Evolutionary conservation across 2,888 invertebrate species (phyloP).

Genomic region (Asteroscopus sphinx): DNA sequence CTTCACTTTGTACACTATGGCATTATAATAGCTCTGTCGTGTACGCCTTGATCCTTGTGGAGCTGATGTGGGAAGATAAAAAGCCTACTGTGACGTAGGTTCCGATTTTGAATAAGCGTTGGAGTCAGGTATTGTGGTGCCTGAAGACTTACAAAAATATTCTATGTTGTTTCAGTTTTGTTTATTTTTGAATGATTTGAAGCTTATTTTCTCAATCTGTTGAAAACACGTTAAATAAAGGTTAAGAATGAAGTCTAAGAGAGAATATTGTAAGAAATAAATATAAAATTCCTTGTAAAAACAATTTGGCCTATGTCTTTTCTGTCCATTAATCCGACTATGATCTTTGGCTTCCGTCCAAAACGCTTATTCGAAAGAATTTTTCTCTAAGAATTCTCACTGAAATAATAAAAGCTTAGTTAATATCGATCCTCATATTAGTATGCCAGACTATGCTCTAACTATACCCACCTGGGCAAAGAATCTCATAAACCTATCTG

Average conservation of each 20-base stretch:
- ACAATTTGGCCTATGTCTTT: slow-evolving; percentile 59
- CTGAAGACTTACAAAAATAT: background rate
- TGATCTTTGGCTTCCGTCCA: slow-evolving; percentile 66
- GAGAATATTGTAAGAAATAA: slow-evolving; percentile 9
- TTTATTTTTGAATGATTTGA: no score
- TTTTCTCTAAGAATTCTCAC: slow-evolving; percentile 41
- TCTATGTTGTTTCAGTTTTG: no score
- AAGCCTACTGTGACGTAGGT: slow-evolving; percentile 30
- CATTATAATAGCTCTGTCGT: slow-evolving; percentile 44
- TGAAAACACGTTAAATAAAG: background rate
- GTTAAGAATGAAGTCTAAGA: background rate
- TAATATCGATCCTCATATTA: slow-evolving; percentile 47
- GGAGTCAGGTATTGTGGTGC: background rate
- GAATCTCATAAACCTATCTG: slow-evolving; percentile 68
- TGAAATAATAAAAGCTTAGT: slow-evolving; percentile 38
- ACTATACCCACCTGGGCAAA: slow-evolving; percentile 56
- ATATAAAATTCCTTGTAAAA: slow-evolving; percentile 44
- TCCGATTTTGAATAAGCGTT: slow-evolving; percentile 18
- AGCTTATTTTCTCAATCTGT: no score
- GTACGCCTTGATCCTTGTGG: slow-evolving; percentile 18
- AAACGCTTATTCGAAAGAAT: slow-evolving; percentile 57
- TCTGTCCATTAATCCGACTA: slow-evolving; percentile 61
- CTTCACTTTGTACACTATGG: slow-evolving; percentile 39
- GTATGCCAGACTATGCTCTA: slow-evolving; percentile 48
- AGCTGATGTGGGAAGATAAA: slow-evolving; percentile 37